These are phyloP conservation scores for Oedothorax gibbosus DNA, from an alignment of 1,140 invertebrate species.

Conservation along the genomic window DNA sequence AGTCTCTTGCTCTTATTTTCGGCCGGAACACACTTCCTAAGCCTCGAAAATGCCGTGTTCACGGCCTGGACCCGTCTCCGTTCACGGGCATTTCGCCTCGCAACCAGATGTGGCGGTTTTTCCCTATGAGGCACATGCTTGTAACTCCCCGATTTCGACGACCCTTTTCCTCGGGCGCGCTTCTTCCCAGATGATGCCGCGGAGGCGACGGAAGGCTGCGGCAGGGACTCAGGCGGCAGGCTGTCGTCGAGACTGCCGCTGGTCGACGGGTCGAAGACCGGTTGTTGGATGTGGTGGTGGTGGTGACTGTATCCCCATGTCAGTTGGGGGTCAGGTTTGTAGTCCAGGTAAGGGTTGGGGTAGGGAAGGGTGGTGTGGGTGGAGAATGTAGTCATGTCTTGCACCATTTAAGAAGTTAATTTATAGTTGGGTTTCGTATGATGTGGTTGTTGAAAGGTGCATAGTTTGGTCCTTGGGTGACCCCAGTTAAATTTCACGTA, in stretches of 20 bases:
- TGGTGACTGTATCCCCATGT: no score
- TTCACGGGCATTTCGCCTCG: conserved; percentile 73
- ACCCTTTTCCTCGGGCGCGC: not conserved
- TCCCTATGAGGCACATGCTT: conserved; percentile 69
- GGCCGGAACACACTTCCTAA: conserved; percentile 70
- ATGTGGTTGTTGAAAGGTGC: no score
- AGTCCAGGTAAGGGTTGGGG: no score
- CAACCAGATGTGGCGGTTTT: conserved; percentile 72
- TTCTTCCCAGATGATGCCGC: not conserved
- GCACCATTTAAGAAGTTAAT: no score
- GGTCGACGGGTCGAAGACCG: no score
- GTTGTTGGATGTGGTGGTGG: no score
- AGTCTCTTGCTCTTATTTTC: conserved; percentile 67
- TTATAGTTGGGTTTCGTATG: no score
- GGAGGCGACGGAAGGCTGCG: not conserved
- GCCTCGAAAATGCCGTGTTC: conserved; percentile 71
- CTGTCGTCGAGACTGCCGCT: conserved; percentile 6
- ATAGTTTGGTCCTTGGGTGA: no score
- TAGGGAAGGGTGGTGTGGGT: no score
- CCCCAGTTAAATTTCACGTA: no score
- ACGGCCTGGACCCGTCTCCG: conserved; percentile 73
- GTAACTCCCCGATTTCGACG: conserved; percentile 63
- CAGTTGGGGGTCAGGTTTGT: no score
- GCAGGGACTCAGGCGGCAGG: not conserved
- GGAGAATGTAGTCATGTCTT: no score